These are phyloP conservation scores for Dorcus hopei DNA, from an alignment of 2,888 invertebrate genomes.

Conservation along the genomic window DNA sequence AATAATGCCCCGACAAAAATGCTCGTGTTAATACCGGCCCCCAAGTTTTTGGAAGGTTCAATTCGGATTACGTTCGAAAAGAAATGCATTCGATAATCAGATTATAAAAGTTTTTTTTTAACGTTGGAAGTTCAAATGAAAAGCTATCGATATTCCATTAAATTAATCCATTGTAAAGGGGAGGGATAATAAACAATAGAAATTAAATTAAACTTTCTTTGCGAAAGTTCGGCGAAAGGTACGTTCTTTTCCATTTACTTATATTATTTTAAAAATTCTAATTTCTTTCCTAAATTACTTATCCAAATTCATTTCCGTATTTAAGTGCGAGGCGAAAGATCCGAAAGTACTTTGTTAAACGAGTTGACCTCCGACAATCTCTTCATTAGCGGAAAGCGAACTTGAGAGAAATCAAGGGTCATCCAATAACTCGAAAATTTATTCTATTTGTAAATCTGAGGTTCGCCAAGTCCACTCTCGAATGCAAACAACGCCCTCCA, in stretches of 20 bases:
- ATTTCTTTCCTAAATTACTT: too few species aligned
- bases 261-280: too few species aligned
- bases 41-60: too few species aligned
- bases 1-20: too few species aligned
- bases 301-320: too few species aligned
- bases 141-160: constrained; percentile 21
- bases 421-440: constrained; percentile 24
- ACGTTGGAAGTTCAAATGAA: constrained; percentile 20
- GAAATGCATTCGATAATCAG: constrained; percentile 1
- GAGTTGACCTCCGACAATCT: neutral
- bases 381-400: neutral
- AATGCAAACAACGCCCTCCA: constrained; percentile 28
- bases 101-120: neutral
- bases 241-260: too few species aligned
- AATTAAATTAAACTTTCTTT: constrained; percentile 1
- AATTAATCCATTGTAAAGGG: constrained; percentile 17
- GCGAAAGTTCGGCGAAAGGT: neutral
- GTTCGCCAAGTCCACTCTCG: constrained; percentile 27
- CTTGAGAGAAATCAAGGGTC: neutral
- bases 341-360: too few species aligned
- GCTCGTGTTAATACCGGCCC: too few species aligned
- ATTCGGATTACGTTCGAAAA: too few species aligned
- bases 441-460: constrained; percentile 30
- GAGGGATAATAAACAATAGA: constrained; percentile 14
- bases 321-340: too few species aligned